Conservation (phyloP, 2,797 vertebrate species). For the Falco columbarius region DNA sequence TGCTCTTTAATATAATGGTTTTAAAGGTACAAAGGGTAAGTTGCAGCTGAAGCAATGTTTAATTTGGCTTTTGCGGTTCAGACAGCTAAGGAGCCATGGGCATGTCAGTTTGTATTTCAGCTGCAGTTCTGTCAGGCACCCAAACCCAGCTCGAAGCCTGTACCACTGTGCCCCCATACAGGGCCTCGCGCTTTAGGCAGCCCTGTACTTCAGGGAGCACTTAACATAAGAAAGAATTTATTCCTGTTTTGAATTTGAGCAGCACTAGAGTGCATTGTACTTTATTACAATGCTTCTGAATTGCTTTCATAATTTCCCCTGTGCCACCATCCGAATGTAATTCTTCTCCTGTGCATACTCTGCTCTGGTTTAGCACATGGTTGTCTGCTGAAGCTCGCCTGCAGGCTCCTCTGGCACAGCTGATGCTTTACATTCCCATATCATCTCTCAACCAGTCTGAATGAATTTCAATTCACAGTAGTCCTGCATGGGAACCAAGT, state of each 20-base stretch:
- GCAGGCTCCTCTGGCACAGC: neutral
- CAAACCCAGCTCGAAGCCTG: neutral
- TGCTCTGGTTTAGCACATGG: neutral
- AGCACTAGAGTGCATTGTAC: slow-evolving; percentile 32
- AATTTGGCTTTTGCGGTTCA: slow-evolving; percentile 54
- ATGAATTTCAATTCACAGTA: neutral
- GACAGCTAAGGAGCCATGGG: neutral
- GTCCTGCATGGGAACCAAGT: neutral
- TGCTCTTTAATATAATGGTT: slow-evolving; percentile 50
- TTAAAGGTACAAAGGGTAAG: slow-evolving; percentile 52
- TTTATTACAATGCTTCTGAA: slow-evolving; percentile 66
- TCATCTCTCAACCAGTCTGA: neutral
- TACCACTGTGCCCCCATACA: neutral
- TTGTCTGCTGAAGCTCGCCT: neutral
- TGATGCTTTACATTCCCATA: neutral
- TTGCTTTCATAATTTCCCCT: slow-evolving; percentile 61
- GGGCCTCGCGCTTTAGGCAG: slow-evolving; percentile 34
- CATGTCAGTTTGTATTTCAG: neutral
- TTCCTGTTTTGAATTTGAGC: slow-evolving; percentile 63
- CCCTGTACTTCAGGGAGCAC: slow-evolving; percentile 29
- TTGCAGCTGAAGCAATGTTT: slow-evolving; percentile 66
- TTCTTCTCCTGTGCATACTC: neutral
- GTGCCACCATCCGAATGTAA: slow-evolving; percentile 26
- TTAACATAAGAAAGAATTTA: slow-evolving; percentile 61
- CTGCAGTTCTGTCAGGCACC: slow-evolving; percentile 15